Evolutionary conservation across 2,797 vertebrate genomes (phyloP).

Genomic region (Falco biarmicus): DNA sequence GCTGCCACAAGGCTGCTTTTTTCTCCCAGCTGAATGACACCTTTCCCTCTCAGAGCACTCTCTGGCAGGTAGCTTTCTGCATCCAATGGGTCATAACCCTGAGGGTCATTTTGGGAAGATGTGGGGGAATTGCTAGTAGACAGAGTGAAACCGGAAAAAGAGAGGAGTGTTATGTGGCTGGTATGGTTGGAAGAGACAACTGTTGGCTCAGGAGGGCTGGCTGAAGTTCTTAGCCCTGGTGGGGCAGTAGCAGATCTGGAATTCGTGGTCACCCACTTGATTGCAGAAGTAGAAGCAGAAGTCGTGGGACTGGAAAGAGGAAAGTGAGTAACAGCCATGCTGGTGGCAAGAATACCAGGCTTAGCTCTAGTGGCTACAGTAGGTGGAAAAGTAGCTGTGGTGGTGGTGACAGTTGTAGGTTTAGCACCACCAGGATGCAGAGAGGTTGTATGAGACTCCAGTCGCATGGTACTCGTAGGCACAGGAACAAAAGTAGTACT

Average conservation of each 20-base stretch:
- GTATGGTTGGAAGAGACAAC: background rate
- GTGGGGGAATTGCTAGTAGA: background rate
- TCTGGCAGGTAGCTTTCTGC: background rate
- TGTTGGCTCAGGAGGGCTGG: background rate
- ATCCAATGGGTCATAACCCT: background rate
- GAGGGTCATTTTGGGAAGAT: background rate
- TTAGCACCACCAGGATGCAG: background rate
- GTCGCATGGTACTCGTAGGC: background rate
- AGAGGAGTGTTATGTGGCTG: background rate
- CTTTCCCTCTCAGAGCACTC: background rate
- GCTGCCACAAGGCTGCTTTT: constrained; percentile 84
- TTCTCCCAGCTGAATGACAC: constrained; percentile 52
- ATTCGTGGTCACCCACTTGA: background rate
- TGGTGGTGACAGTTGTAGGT: background rate
- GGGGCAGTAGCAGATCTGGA: background rate
- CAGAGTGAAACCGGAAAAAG: constrained; percentile 29
- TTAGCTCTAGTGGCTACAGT: background rate
- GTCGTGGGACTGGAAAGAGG: background rate
- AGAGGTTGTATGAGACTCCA: background rate
- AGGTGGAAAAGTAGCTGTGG: background rate
- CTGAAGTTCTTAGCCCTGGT: background rate
- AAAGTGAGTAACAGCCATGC: background rate
- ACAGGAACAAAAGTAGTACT: background rate
- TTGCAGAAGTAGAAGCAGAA: constrained; percentile 19
- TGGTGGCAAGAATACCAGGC: background rate